Evolutionary conservation across 1,140 invertebrate genomes (phyloP), one percentile per base, ranked within the genome.

Genomic region (Hypsibius dujardini): DNA sequence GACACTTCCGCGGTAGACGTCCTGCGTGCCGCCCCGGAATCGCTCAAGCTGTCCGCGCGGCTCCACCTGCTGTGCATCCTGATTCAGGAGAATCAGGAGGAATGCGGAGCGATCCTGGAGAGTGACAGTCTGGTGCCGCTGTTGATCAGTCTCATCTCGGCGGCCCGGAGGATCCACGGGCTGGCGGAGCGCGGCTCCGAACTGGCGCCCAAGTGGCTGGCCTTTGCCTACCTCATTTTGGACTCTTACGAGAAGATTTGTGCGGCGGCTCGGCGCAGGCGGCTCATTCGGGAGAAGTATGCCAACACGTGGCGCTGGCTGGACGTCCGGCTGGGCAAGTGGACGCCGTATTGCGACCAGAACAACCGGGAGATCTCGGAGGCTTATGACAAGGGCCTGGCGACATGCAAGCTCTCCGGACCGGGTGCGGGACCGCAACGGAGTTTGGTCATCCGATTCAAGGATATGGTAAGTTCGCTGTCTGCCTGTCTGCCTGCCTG

Each of bases 291-390:
- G 72, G 83, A 84, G 73, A 7, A 67, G 12, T 67, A 15, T 42
- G 42, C 62, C 45, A 12, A 7, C 12, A 67, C 62, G 46, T 92
- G 90, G 90, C 88, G 89, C 75, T 92, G 89, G 89, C 91, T 89
- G 78, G 89, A 92, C 77, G 82, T 90, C 46, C 85, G 85, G 15
- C 86, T 85, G 12, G 88, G 88, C 2, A 87, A 87, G 76, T 92
- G 90, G 90, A 87, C 85, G 69, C 80, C 84, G 46, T 92, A 92
- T 75, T 85, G 86, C 1, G 78, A 84, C 1, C 76, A 82, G 2
- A 90, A 90, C 74, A 91, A 91, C 77, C 85, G 87, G 75, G 80
- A 86, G 1, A 91, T 92, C 47, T 88, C 91, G 76, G 87, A 90
- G 74, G 88, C 90, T 0, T 92, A 90, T 76, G 86, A 85, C 3